Evolutionary conservation across 92 coral and sea anemone genomes (phyloP), one percentile per base, ranked within the genome.

Genomic region (Phenganax marumi): DNA sequence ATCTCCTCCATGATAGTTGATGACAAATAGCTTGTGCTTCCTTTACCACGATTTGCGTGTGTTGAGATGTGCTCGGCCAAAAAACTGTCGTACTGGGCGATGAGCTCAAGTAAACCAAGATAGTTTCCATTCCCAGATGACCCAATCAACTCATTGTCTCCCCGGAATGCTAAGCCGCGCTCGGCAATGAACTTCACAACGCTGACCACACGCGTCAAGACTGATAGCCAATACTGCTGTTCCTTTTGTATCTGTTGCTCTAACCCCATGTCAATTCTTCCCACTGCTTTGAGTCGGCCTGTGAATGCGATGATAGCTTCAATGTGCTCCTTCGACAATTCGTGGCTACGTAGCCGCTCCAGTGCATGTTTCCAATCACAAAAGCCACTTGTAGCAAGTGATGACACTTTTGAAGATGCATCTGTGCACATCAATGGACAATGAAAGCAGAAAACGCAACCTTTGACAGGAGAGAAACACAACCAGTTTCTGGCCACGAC

Each of bases 1-100:
- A 22, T 25, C 71, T 64, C 71, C 71, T 64, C 61, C 61, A 64
- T 64, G 71, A 64, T 64, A 5, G 71, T 64, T 1, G 71, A 64
- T 64, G 71, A 64, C 18, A 33, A 33, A 5, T 33, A 33, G 43
- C 5, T 33, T 5, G 43, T 33, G 5, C 5, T 2, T 56, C 63
- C 63, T 13, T 4, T 56, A 8, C 63, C 63, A 56, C 8, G 63
- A 56, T 56, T 56, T 56, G 63, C 63, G 7, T 13, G 63, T 3
- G 2, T 33, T 33, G 43, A 33, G 2, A 33, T 33, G 43, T 33
- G 43, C 43, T 33, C 3, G 43, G 43, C 43, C 5, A 33, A 33
- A 33, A 33, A 33, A 33, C 43, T 33, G 43, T 33, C 43, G 43
- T 33, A 33, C 43, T 33, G 43, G 43, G 43, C 43, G 5, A 33